phyloP scores from a whole-genome alignment of 2,888 invertebrate genomes.

The Rugalucina vietnamica region DNA sequence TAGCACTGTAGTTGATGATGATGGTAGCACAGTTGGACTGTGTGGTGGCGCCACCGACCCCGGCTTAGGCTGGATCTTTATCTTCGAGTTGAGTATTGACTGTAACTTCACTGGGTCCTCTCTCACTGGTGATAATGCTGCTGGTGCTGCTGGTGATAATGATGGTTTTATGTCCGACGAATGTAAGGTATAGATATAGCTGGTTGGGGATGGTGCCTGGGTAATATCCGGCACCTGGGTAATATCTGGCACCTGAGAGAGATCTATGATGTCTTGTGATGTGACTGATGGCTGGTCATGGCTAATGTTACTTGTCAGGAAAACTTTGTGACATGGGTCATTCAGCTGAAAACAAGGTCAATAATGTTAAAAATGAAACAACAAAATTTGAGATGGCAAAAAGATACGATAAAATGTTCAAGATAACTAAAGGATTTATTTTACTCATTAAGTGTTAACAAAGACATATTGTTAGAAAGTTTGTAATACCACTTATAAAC shows the following conservation, averaged over 20 bases:
- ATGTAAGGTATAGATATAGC: not conserved
- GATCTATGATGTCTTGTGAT: not conserved
- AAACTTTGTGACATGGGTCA: not conserved
- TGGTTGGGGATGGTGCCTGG: not conserved
- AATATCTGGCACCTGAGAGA: not conserved
- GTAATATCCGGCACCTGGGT: not conserved
- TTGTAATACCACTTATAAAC: too few relatives aligned
- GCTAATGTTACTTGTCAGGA: not conserved
- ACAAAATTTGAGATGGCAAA: too few relatives aligned
- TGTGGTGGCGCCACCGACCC: constrained; percentile 17
- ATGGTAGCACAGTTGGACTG: constrained; percentile 49
- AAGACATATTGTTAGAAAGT: too few relatives aligned
- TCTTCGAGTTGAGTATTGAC: constrained; percentile 77
- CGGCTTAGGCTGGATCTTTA: constrained; percentile 80
- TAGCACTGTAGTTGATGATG: constrained; percentile 15
- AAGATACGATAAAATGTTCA: too few relatives aligned
- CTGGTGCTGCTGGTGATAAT: not conserved
- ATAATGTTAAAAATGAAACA: too few relatives aligned
- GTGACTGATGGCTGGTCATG: not conserved
- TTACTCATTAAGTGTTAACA: too few relatives aligned
- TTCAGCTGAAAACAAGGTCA: not conserved
- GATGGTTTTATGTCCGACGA: not conserved
- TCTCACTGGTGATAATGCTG: not conserved
- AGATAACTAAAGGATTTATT: too few relatives aligned
- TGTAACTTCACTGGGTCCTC: constrained; percentile 41